Evolutionary conservation across 2,113 vertebrate genomes (phyloP).

Genomic region (Cottus gobio): DNA sequence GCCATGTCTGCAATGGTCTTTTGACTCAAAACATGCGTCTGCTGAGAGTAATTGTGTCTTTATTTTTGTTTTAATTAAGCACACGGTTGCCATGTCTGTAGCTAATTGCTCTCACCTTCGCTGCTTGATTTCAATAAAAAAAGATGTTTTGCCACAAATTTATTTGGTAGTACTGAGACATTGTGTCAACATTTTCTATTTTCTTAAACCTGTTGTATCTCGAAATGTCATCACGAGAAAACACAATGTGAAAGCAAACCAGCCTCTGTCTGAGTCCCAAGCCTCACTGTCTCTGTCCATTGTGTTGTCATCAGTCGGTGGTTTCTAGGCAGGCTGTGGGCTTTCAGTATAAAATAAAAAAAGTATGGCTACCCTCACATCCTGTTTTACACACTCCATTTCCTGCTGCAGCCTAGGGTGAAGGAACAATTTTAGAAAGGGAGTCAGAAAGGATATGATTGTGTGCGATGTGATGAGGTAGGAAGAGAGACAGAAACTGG

Average conservation of each 20-base stretch:
- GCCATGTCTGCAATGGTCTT: neutral
- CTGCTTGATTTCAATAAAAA: neutral
- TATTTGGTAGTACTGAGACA: neutral
- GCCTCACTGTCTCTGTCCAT: conserved; percentile 21
- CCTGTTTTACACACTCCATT: conserved; percentile 64
- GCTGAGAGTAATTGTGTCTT: neutral
- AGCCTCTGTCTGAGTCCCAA: neutral
- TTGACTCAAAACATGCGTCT: neutral
- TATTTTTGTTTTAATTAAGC: neutral
- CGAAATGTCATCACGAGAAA: neutral
- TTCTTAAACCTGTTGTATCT: neutral
- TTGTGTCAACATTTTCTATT: neutral
- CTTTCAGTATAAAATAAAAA: conserved; percentile 46
- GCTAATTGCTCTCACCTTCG: neutral
- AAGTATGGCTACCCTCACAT: conserved; percentile 64
- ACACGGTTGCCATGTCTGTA: neutral
- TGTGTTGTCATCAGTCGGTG: conserved; percentile 29
- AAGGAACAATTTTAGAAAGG: conserved; percentile 31
- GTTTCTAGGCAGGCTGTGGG: conserved; percentile 38
- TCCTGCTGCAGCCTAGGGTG: conserved; percentile 52
- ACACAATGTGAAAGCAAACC: neutral
- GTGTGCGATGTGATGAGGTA: conserved; percentile 25
- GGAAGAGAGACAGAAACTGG: conserved; percentile 38
- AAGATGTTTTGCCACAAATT: neutral
- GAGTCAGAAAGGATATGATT: conserved; percentile 39